Conservation (phyloP, 2,113 vertebrate genomes). For the Opisthocomus hoazin region DNA sequence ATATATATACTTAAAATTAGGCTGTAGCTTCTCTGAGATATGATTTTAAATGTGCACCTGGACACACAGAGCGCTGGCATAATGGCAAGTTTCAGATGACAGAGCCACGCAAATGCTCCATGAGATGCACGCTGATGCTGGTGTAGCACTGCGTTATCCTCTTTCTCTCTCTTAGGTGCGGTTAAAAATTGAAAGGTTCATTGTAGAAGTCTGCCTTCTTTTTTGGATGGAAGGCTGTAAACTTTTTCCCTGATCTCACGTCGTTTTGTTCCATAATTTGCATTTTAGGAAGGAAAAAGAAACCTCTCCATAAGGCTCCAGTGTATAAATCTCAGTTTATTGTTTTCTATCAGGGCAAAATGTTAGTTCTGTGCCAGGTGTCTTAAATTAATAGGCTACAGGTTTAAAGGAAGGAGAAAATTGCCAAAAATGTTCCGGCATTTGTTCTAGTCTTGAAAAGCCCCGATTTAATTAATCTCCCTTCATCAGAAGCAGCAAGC, state of each 20-base stretch:
- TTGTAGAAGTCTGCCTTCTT: background rate
- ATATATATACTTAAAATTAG: background rate
- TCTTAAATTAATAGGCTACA: background rate
- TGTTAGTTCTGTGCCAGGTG: background rate
- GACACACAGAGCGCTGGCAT: background rate
- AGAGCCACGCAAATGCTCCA: background rate
- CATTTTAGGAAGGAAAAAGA: constrained; percentile 5
- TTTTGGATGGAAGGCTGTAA: background rate
- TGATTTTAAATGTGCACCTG: fast-evolving
- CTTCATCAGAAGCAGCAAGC: constrained; percentile 41
- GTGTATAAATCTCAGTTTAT: constrained; percentile 24
- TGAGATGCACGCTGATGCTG: fast-evolving
- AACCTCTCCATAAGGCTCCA: constrained; percentile 1
- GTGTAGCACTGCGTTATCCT: background rate
- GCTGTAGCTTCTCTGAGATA: no score
- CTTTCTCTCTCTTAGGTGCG: background rate
- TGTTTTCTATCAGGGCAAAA: constrained; percentile 6
- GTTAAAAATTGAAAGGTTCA: background rate
- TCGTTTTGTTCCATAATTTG: constrained; percentile 10
- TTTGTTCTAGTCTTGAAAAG: constrained; percentile 39
- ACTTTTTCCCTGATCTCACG: background rate
- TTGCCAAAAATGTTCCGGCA: background rate
- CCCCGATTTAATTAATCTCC: constrained; percentile 62
- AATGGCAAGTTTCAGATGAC: fast-evolving
- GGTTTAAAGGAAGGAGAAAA: constrained; percentile 22